phyloP scores from a whole-genome alignment of 2,888 invertebrate species.

The Gastracanthus pulcherrimus region DNA sequence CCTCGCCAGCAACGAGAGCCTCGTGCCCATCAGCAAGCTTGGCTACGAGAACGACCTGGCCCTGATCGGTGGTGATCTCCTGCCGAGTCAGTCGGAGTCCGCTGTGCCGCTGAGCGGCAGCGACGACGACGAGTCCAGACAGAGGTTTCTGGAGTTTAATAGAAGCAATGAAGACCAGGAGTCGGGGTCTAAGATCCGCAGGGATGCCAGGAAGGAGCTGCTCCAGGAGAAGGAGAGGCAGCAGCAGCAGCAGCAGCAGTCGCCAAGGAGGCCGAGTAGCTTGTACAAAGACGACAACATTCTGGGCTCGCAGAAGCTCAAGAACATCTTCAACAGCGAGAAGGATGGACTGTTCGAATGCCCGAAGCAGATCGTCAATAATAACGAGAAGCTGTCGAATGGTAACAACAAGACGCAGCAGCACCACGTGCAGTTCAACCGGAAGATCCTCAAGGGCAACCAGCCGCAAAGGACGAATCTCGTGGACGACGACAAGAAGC shows the following conservation, averaged over 20 bases:
- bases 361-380: constrained; percentile 65
- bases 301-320: constrained; percentile 61
- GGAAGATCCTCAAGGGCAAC: constrained; percentile 58
- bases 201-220: constrained; percentile 68
- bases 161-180: constrained; percentile 17
- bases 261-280: constrained; percentile 61
- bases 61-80: too few species aligned
- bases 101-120: constrained; percentile 34
- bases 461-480: too few species aligned
- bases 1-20: constrained; percentile 55
- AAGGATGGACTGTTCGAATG: constrained; percentile 59
- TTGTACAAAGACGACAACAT: constrained; percentile 62
- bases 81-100: constrained; percentile 30
- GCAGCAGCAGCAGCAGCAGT: constrained; percentile 59
- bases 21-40: constrained; percentile 39
- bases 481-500: constrained; percentile 2
- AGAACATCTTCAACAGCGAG: constrained; percentile 60
- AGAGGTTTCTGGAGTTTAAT: not conserved
- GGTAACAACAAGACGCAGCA: constrained; percentile 63
- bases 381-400: constrained; percentile 59
- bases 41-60: constrained; percentile 61
- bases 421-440: constrained; percentile 74
- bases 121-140: constrained; percentile 45
- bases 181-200: constrained; percentile 61
- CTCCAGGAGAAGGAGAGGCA: constrained; percentile 56